These are phyloP conservation scores for Barbus barbus DNA, from an alignment of 2,113 vertebrate species.

Conservation along the genomic window DNA sequence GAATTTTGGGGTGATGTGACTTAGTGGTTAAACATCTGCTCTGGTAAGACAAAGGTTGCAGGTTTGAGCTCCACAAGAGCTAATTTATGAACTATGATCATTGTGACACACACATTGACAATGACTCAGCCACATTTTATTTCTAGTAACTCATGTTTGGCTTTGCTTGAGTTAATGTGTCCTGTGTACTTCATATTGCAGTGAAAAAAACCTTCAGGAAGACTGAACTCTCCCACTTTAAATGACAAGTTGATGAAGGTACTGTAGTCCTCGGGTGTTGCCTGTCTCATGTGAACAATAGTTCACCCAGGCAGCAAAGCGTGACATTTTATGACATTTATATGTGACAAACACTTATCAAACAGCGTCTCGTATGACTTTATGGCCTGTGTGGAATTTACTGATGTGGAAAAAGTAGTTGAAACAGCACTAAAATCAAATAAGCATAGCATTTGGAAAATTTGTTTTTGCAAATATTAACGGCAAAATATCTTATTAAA, in stretches of 20 bases:
- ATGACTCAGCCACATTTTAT: neutral
- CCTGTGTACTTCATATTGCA: neutral
- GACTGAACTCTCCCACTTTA: neutral
- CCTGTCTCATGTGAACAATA: neutral
- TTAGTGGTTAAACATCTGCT: neutral
- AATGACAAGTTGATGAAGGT: neutral
- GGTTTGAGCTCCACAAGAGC: neutral
- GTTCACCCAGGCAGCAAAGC: neutral
- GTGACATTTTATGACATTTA: conserved; percentile 1
- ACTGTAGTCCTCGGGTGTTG: neutral
- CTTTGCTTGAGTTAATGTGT: neutral
- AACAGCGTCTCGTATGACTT: neutral
- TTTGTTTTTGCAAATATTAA: neutral
- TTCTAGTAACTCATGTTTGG: neutral
- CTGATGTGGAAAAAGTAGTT: neutral
- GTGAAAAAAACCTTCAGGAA: neutral
- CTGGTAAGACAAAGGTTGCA: neutral
- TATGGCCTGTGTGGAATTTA: conserved; percentile 1
- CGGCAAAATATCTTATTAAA: neutral
- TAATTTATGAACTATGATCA: neutral
- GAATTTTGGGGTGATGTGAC: neutral
- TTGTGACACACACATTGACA: neutral
- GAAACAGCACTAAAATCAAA: neutral
- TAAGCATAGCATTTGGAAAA: no score
- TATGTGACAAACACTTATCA: neutral